A percentile compares a stretch with the other conserved stretches of the same genome.
phyloP scores from a whole-genome alignment of 2,888 invertebrate species.

The Chalcosyrphus nemorum region DNA sequence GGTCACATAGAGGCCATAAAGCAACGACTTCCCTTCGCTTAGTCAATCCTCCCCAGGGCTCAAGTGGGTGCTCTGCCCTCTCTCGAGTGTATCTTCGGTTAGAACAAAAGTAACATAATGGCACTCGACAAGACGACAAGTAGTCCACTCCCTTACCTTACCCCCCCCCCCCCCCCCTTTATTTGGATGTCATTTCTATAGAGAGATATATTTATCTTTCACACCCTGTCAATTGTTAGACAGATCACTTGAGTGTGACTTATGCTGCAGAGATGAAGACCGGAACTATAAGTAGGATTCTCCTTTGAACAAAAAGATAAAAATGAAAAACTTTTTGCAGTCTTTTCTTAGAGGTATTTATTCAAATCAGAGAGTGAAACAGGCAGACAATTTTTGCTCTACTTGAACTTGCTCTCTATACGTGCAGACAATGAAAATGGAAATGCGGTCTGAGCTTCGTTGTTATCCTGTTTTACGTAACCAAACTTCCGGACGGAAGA shows the following conservation, averaged over 20 bases:
- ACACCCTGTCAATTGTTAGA: slow-evolving; percentile 52
- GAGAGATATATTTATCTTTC: slow-evolving; percentile 46
- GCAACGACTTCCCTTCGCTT: neutral
- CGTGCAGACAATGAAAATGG: slow-evolving; percentile 54
- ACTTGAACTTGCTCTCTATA: slow-evolving; percentile 30
- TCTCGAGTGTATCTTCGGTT: neutral
- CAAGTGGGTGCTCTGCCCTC: neutral
- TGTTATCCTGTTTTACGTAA: slow-evolving; percentile 47
- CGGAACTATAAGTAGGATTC: slow-evolving; percentile 13
- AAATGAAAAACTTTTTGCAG: slow-evolving; percentile 18
- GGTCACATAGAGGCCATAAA: neutral
- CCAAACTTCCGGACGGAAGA: slow-evolving; percentile 47
- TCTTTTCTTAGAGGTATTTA: slow-evolving; percentile 39
- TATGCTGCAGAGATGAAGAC: slow-evolving; percentile 25
- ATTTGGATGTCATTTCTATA: neutral
- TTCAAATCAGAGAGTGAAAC: slow-evolving; percentile 36
- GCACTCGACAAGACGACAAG: slow-evolving; percentile 2
- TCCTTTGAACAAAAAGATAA: neutral
- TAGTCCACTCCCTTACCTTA: neutral
- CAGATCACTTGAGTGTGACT: slow-evolving; percentile 50
- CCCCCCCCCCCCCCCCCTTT: no score
- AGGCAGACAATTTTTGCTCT: slow-evolving; percentile 14
- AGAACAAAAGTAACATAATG: slow-evolving; percentile 19
- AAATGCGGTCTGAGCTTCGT: slow-evolving; percentile 36
- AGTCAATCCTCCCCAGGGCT: neutral